These are phyloP conservation scores for Apodemia duryi DNA, from an alignment of 2,888 invertebrate genomes.

Conservation along the genomic window DNA sequence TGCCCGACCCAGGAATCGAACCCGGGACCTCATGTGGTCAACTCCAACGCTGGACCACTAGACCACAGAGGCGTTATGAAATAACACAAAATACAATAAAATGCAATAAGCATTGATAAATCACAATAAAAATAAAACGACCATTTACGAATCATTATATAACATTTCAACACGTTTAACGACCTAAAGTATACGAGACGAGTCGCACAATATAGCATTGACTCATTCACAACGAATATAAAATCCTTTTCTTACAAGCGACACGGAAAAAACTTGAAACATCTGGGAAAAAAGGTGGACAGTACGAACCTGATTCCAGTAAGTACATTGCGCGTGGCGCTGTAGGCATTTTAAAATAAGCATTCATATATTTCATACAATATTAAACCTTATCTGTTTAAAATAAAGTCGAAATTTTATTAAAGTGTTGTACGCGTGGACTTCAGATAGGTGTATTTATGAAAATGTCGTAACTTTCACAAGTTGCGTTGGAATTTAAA, in stretches of 20 bases:
- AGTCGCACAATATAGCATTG: slow-evolving; percentile 17
- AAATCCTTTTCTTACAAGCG: slow-evolving; percentile 30
- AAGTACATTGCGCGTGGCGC: slow-evolving; percentile 35
- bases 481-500: background rate
- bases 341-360: slow-evolving; percentile 23
- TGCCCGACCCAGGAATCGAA: too few relatives aligned
- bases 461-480: slow-evolving; percentile 7
- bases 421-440: slow-evolving; percentile 14
- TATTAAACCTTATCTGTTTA: slow-evolving; percentile 22
- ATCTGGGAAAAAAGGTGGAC: slow-evolving; percentile 32
- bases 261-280: slow-evolving; percentile 31
- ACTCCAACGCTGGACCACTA: too few relatives aligned
- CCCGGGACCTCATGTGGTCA: too few relatives aligned
- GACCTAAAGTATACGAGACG: slow-evolving; percentile 1
- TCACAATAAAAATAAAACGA: background rate
- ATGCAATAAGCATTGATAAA: background rate
- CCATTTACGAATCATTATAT: slow-evolving; percentile 2
- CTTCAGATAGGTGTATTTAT: background rate
- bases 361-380: slow-evolving; percentile 14
- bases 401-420: slow-evolving; percentile 17
- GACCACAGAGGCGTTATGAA: too few relatives aligned
- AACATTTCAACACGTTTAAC: slow-evolving; percentile 3
- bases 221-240: slow-evolving; percentile 26
- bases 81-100: background rate
- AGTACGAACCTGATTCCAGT: slow-evolving; percentile 29